Evolutionary conservation across 2,797 vertebrate genomes (phyloP), one percentile per base, ranked within the genome.

Genomic region (Melanogrammus aeglefinus): DNA sequence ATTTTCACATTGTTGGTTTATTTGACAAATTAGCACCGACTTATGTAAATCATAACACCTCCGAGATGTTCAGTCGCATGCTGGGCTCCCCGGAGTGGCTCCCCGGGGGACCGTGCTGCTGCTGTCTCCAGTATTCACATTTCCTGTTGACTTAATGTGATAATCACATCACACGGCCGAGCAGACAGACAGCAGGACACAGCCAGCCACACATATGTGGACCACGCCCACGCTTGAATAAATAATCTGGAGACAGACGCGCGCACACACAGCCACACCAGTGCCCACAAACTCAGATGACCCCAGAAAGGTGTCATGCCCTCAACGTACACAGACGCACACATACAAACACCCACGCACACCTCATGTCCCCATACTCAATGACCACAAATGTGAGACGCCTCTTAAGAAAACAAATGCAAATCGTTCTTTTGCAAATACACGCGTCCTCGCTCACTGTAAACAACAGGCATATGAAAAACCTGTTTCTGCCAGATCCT

Each of bases 121-220:
- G 29, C 66, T 31, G 13, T 5, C 29, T 70, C 63, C 24, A 31
- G 29, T 27, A 31, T 70, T 27, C 29, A 70, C 24, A 14, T 70
- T 29, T 27, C 66, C 66, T 33, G 16, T 79, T 24, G 81, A 81
- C 79, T 78, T 74, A 4, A 80, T 79, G 24, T 27, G 66, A 13
- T 70, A 70, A 27, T 13, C 24, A 70, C 29, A 70, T 13, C 66
- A 70, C 66, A 70, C 13, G 7, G 24, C 21, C 10, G 35, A 73
- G 72, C 21, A n/a, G 72, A 35, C 21, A 39, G 73, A 21, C 38
- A 74, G 73, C n/a, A 57, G 21, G 51, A 57, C 18, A 38, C 6
- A n/a, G 36, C 3, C 72, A 38, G 35, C 6, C 4, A 6, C 51
- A 57, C 21, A 21, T 29, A 39, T 39, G 36, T 21, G 7, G 21